Percentiles rank a stretch among this genome's conserved stretches.
phyloP scores from a whole-genome alignment of 2,888 invertebrate species.

The Aplocera efformata region DNA sequence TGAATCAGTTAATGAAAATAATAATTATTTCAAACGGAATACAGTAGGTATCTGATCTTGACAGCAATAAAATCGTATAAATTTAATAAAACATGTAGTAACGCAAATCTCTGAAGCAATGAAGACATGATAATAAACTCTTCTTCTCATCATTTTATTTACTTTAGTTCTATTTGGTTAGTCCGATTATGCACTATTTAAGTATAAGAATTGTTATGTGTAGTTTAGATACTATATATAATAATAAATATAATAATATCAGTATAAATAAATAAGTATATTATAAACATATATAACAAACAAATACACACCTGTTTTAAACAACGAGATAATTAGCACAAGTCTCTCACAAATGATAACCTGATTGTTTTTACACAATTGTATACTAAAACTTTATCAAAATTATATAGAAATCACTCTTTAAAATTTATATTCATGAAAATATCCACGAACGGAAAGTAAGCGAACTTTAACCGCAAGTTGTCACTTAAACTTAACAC shows the following conservation, averaged over 20 bases:
- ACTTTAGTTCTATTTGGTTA: too few relatives aligned
- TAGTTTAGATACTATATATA: too few relatives aligned
- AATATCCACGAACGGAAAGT: conserved; percentile 47
- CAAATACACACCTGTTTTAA: conserved; percentile 3
- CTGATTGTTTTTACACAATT: conserved; percentile 7
- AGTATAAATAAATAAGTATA: conserved; percentile 3
- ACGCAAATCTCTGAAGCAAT: too few relatives aligned
- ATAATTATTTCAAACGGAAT: too few relatives aligned
- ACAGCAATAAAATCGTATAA: too few relatives aligned
- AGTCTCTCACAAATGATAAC: conserved; percentile 12
- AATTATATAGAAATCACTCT: conserved; percentile 20
- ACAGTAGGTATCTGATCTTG: too few relatives aligned
- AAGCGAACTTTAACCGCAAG: conserved; percentile 61
- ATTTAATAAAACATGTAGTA: too few relatives aligned
- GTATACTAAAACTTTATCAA: conserved; percentile 1
- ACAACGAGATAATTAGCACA: not conserved
- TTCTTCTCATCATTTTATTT: too few relatives aligned
- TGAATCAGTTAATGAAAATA: too few relatives aligned
- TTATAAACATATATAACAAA: not conserved
- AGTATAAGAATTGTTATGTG: too few relatives aligned
- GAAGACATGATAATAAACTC: too few relatives aligned
- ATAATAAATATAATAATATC: not conserved
- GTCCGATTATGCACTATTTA: too few relatives aligned
- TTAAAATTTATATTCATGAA: conserved; percentile 33
- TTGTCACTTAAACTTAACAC: conserved; percentile 57